Evolutionary conservation across 2,888 invertebrate genomes (phyloP).

Genomic region (Caenorhabditis sp.): DNA sequence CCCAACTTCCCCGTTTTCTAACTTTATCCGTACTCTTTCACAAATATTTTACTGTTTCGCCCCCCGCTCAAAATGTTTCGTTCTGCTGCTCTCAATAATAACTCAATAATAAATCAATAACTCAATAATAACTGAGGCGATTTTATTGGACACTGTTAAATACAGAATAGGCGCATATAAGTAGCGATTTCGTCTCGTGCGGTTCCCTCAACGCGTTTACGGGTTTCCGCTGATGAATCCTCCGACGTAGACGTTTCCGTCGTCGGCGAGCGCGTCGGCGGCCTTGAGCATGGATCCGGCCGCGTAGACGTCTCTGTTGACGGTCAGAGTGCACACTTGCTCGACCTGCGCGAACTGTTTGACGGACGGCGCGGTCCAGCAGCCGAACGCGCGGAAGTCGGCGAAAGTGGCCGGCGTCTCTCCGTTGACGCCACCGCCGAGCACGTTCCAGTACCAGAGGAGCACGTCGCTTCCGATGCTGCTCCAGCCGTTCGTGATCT

Average conservation of each 20-base stretch:
- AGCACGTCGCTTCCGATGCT: constrained; percentile 45
- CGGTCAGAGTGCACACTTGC: constrained; percentile 57
- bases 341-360: constrained; percentile 69
- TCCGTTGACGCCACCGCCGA: constrained; percentile 60
- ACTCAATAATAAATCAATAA: too few species aligned
- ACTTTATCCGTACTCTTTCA: background rate
- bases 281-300: constrained; percentile 36
- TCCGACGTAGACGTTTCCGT: constrained; percentile 24
- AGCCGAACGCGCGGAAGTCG: constrained; percentile 67
- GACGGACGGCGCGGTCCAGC: constrained; percentile 61
- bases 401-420: constrained; percentile 61
- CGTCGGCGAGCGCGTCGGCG: constrained; percentile 19
- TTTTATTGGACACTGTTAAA: background rate
- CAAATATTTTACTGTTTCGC: too few species aligned
- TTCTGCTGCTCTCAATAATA: too few species aligned
- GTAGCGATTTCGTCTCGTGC: constrained; percentile 9
- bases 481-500: constrained; percentile 63
- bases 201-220: background rate
- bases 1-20: constrained; percentile 56
- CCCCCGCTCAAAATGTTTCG: too few species aligned
- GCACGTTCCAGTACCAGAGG: constrained; percentile 68
- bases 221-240: constrained; percentile 19
- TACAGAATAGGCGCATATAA: constrained; percentile 21
- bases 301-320: constrained; percentile 59
- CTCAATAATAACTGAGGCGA: too few species aligned